Evolutionary conservation across 1,140 invertebrate species (phyloP).

Genomic region (Ericerus pela): DNA sequence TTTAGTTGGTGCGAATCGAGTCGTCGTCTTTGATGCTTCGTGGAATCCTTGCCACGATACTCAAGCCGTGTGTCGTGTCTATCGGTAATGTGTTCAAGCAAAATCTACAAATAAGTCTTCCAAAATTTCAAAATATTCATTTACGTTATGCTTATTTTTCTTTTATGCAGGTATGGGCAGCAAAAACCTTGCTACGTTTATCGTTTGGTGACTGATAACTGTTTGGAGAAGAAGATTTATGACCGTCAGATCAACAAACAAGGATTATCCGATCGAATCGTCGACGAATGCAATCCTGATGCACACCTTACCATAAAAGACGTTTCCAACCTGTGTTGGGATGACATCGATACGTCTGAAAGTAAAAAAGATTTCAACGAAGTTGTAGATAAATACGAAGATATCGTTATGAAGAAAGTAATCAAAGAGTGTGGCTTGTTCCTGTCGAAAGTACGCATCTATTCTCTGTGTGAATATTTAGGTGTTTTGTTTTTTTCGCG

Average conservation of each 20-base stretch:
- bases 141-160: too few species aligned
- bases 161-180: constrained; percentile 64
- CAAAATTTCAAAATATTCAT: too few species aligned
- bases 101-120: too few species aligned
- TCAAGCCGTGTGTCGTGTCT: constrained; percentile 94
- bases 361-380: constrained; percentile 49
- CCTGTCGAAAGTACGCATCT: constrained; percentile 45
- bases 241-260: constrained; percentile 96
- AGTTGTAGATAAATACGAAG: constrained; percentile 55
- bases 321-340: constrained; percentile 82
- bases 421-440: constrained; percentile 47
- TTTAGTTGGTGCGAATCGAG: constrained; percentile 89
- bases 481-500: not conserved
- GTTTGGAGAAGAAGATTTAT: constrained; percentile 94
- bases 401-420: constrained; percentile 64
- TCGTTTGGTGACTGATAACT: constrained; percentile 90
- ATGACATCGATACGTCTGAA: constrained; percentile 69
- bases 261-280: constrained; percentile 90
- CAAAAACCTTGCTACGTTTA: constrained; percentile 89
- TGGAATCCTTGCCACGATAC: constrained; percentile 99
- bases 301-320: constrained; percentile 88
- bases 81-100: constrained; percentile 47
- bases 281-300: constrained; percentile 95
- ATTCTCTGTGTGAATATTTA: not conserved
- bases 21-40: constrained; percentile 94